Conservation (phyloP, 2,113 vertebrate genomes). For the Pogonocichla stellata region DNA sequence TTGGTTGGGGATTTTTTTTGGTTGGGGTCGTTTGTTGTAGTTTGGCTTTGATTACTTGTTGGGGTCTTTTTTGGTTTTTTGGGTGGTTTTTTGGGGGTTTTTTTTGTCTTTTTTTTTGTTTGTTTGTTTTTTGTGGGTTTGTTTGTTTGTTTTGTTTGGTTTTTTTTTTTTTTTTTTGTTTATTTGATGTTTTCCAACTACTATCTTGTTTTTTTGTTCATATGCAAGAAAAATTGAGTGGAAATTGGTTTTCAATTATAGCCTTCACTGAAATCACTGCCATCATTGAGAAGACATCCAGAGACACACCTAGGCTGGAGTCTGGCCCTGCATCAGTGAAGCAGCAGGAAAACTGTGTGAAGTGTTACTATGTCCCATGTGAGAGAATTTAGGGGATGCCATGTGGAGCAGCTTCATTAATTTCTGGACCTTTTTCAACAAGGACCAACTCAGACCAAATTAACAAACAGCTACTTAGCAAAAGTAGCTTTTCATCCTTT, state of each 20-base stretch:
- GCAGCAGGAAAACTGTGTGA: background rate
- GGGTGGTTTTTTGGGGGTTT: too few relatives aligned
- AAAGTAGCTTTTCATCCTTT: background rate
- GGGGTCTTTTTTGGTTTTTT: too few relatives aligned
- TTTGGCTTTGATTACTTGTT: background rate
- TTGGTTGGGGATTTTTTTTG: background rate
- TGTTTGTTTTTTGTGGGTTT: too few relatives aligned
- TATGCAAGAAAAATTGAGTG: background rate
- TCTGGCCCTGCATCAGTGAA: background rate
- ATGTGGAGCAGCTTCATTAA: background rate
- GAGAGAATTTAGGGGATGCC: background rate
- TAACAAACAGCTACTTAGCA: background rate
- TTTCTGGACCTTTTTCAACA: background rate
- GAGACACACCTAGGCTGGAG: background rate
- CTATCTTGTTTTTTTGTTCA: background rate
- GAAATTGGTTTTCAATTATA: background rate
- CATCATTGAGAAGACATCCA: background rate
- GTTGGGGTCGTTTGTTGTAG: fast-evolving
- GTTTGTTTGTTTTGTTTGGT: too few relatives aligned
- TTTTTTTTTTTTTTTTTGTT: too few relatives aligned
- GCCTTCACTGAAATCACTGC: background rate
- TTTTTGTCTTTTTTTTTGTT: too few relatives aligned
- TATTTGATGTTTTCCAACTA: background rate
- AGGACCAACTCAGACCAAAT: background rate
- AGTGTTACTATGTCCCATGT: background rate